Evolutionary conservation across 2,113 vertebrate species (phyloP).

Genomic region (Pteronura brasiliensis): DNA sequence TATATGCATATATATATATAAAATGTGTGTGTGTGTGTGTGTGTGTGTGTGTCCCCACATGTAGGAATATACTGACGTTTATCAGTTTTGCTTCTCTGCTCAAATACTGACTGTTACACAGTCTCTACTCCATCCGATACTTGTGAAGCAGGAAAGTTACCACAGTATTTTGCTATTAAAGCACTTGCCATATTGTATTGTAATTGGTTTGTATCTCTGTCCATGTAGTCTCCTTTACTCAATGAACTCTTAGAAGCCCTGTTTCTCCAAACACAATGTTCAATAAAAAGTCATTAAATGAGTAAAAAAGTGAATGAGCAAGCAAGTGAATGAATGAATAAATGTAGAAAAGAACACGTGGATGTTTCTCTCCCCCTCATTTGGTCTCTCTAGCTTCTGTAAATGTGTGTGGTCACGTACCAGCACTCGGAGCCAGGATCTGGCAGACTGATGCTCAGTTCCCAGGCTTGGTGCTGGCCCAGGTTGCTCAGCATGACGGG

Average conservation of each 20-base stretch:
- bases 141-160: not conserved
- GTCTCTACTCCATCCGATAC: not conserved
- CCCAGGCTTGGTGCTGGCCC: not conserved
- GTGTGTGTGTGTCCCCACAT: too few species aligned
- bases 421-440: not conserved
- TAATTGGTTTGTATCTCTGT: conserved; percentile 15
- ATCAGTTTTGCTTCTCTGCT: not conserved
- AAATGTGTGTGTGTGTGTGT: not conserved
- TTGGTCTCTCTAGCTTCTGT: not conserved
- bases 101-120: not conserved
- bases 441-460: not conserved
- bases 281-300: not conserved
- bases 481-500: not conserved
- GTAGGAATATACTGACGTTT: not conserved
- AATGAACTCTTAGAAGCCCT: not conserved
- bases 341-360: not conserved
- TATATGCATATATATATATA: not conserved
- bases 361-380: not conserved
- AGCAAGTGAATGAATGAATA: not conserved
- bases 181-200: not conserved
- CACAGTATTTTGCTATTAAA: not conserved
- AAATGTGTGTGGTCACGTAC: not conserved
- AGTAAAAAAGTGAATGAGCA: not conserved
- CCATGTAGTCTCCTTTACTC: not conserved
- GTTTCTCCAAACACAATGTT: not conserved